Base-by-base conservation (phyloP, 1,140 invertebrate species). In the Sitobion miscanthi region DNA sequence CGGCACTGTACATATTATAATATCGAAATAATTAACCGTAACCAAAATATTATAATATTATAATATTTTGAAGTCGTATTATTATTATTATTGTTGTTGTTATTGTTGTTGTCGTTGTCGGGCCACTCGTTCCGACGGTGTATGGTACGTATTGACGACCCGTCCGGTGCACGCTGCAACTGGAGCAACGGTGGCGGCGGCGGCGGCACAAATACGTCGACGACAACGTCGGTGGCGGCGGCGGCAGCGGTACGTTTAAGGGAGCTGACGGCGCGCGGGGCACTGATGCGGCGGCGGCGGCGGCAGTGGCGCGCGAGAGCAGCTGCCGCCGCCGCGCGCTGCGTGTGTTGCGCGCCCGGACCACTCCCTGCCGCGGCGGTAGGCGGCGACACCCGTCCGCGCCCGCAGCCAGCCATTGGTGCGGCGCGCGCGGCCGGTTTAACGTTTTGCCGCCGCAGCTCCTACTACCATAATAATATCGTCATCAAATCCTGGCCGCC, bases 321-420 rank as follows among this genome's bases (percentile, higher is more conserved):
- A 94, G 94, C 95, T 94, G 90, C 96, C 94, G 95, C 95, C 7
- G 95, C 95, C 38, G 82, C 82, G 62, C 82, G 82, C 82, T n/a
- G 86, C 45, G 47, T 35, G 86, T 88, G 47, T n/a, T n/a, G 86
- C 47, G 87, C 95, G 95, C 1, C 95, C 95, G 6, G 96, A 96
- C 90, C 96, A 97, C 94, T 97, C 97, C 38, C 97, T 95, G 92
- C 42, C 38, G 88, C 49, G 93, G 25, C 49, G 91, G 77, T 85
- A 85, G 91, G 91, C 77, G 82, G 91, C 91, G 91, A 85, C 82
- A 93, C 77, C 91, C 77, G 91, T 85, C 77, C 45, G 57, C 62
- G 42, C 69, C 69, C 42, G 90, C 52, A 83, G 45, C 30, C 90
- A 47, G 91, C 77, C 77, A 93, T 85, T 85, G 91, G 77, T 85